phyloP scores from a whole-genome alignment of 1,140 invertebrate genomes.

The Popillia japonica region DNA sequence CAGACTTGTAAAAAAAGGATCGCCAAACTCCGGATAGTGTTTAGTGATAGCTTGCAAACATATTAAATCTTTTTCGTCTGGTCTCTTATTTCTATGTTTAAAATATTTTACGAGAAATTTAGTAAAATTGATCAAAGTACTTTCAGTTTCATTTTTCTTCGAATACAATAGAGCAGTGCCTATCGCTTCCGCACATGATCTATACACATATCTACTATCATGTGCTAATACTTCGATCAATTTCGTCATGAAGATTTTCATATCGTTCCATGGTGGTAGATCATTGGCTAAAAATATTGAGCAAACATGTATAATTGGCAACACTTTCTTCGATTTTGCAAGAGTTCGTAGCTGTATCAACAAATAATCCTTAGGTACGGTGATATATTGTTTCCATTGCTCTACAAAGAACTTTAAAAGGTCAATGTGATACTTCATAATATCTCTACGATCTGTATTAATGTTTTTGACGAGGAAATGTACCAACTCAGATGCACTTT shows the following conservation, averaged over 20 bases:
- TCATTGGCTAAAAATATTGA: constrained; percentile 66
- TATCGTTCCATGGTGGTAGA: constrained; percentile 61
- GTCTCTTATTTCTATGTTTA: constrained; percentile 23
- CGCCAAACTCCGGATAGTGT: constrained; percentile 61
- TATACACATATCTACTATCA: constrained; percentile 59
- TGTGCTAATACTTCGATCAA: constrained; percentile 46
- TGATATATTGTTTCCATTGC: constrained; percentile 64
- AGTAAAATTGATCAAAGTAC: neutral
- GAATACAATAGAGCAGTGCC: constrained; percentile 66
- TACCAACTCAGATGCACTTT: constrained; percentile 53
- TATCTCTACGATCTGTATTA: constrained; percentile 59
- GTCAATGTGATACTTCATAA: constrained; percentile 70
- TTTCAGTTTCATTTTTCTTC: constrained; percentile 27
- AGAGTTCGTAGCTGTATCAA: constrained; percentile 18
- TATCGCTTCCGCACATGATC: constrained; percentile 67
- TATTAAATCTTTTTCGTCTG: constrained; percentile 46
- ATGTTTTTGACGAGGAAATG: constrained; percentile 60
- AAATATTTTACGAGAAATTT: constrained; percentile 23
- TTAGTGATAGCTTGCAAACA: constrained; percentile 50
- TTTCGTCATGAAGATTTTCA: constrained; percentile 50
- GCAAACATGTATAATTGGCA: constrained; percentile 64
- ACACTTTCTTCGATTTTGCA: constrained; percentile 40
- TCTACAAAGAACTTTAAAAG: constrained; percentile 67
- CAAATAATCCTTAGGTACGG: constrained; percentile 59
- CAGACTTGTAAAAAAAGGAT: constrained; percentile 44